Base-by-base conservation (phyloP, 2,113 vertebrate genomes). In the Nothocercus julius region DNA sequence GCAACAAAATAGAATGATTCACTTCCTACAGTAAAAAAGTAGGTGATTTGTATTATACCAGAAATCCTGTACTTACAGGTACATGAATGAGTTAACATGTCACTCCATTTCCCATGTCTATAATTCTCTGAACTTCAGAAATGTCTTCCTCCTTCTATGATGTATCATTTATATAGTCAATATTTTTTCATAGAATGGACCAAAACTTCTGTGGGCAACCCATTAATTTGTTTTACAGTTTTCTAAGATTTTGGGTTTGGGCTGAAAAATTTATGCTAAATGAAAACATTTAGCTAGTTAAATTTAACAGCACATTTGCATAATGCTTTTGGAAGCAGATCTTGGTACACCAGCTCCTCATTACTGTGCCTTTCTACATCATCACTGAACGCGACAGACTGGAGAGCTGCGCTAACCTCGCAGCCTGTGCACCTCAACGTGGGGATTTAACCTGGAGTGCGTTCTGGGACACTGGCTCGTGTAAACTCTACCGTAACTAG, bases 401-500 rank as follows among this genome's bases (percentile, higher is more conserved):
- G 56, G 34, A 8, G 13, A 56, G 3, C 7, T 6, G 18, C 53
- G 9, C 8, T 12, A 27, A 30, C 4, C 28, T 62, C 32, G 30
- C 9, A 19, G 32, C 24, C 15, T 54, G 44, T 61, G 44, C 24
- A 27, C 67, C 66, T 36, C 67, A 62, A 17, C 7, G 20, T 24
- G 4, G 17, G n/a, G 73, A 38, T 3, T 30, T 49, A 82, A 40
- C 40, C 81, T 51, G 3, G 24, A 59, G 32, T 17, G 22, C 12
- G 25, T 8, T 30, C 53, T 42, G 38, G 0, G 0, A 3, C 3
- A 36, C 21, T 7, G 30, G 3, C n/a, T 22, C 32, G 20, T 5
- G 17, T 1, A 59, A 85, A 80, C 8, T 70, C 68, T n/a, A 13
- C 64, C 40, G 3, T 0, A 70, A 10, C 69, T 17, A 69, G 53